Evolutionary conservation across 2,113 vertebrate species (phyloP).

Genomic region (Protobothrops flavoviridis): DNA sequence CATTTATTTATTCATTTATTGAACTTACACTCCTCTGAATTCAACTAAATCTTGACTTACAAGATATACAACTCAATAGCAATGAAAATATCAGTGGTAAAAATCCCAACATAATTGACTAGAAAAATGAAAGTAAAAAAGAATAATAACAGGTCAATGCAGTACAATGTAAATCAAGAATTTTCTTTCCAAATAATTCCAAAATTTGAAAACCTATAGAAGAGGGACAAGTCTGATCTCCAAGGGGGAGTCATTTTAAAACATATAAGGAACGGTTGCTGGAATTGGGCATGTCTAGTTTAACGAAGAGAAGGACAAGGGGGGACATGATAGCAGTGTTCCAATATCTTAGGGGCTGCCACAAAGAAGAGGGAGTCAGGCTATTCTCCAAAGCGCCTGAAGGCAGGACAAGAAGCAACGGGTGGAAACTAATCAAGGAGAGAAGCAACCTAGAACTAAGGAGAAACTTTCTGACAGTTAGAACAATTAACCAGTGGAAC

Average conservation of each 20-base stretch:
- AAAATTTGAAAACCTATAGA: not conserved
- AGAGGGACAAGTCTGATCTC: not conserved
- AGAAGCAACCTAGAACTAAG: no score
- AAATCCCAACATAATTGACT: not conserved
- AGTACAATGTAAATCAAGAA: not conserved
- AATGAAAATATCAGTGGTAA: not conserved
- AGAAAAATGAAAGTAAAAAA: not conserved
- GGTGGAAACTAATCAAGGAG: no score
- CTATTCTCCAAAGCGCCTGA: no score
- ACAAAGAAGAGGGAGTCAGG: no score
- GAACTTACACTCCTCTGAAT: not conserved
- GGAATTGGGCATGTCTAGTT: no score
- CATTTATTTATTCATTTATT: not conserved
- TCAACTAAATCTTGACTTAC: not conserved
- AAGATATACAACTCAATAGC: not conserved
- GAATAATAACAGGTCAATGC: not conserved
- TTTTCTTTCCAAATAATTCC: not conserved
- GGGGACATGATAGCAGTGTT: no score
- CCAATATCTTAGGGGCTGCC: no score
- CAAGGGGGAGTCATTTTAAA: not conserved
- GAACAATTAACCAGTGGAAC: no score
- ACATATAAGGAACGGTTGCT: no score
- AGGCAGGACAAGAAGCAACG: no score
- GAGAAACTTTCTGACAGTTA: no score
- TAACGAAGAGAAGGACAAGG: no score